Conservation (phyloP, 1,140 invertebrate species). For the Meloidogyne chitwoodi region DNA sequence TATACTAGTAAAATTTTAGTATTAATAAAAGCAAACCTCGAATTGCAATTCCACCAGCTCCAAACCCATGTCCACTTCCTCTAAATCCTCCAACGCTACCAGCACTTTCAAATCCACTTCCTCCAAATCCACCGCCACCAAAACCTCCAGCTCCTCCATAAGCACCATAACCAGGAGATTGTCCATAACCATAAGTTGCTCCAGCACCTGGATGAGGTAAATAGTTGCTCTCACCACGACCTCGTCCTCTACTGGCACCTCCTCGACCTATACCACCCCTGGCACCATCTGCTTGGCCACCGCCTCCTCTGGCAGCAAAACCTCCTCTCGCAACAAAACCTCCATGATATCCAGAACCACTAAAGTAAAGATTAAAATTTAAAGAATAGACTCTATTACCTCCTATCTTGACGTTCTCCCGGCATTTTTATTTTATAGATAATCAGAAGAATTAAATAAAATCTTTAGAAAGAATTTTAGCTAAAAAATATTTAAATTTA, state of each 20-base stretch:
- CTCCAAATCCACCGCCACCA: conserved; percentile 25
- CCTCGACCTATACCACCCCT: not conserved
- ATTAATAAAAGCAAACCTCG: conserved; percentile 16
- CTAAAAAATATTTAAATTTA: too few relatives aligned
- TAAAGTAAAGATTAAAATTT: not conserved
- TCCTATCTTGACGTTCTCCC: not conserved
- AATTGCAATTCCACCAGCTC: conserved; percentile 2
- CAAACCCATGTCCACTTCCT: not conserved
- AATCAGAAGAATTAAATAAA: not conserved
- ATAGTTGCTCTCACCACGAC: conserved; percentile 3
- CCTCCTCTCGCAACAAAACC: conserved; percentile 3
- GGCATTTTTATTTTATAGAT: not conserved
- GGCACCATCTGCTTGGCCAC: conserved; percentile 6
- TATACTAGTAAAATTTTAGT: not conserved
- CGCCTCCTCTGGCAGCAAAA: not conserved
- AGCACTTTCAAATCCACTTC: conserved; percentile 17
- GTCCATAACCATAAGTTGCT: conserved; percentile 18
- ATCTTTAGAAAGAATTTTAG: too few relatives aligned
- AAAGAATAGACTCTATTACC: not conserved
- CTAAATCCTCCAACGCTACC: not conserved
- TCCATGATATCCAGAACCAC: not conserved
- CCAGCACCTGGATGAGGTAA: not conserved
- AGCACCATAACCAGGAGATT: conserved; percentile 22
- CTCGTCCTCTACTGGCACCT: not conserved
- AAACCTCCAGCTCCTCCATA: conserved; percentile 26